phyloP scores from a whole-genome alignment of 2,113 vertebrate species.

The Eidolon helvum region DNA sequence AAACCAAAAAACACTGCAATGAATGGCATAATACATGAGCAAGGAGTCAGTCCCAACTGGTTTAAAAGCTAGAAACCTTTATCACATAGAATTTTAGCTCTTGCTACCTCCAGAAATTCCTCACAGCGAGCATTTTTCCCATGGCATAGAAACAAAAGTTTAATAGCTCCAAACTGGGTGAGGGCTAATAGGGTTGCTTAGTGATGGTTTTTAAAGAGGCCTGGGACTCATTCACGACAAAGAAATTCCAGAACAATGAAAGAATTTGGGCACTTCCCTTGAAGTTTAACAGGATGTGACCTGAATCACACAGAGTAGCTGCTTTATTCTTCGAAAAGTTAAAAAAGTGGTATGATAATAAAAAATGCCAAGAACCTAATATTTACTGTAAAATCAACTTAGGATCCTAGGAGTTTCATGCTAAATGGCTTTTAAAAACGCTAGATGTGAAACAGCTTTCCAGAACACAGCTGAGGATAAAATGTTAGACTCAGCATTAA shows the following conservation, averaged over 20 bases:
- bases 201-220: conserved; percentile 52
- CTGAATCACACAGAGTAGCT: conserved; percentile 33
- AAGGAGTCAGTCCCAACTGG: conserved; percentile 40
- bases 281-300: conserved; percentile 57
- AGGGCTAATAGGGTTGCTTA: conserved; percentile 61
- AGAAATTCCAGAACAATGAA: conserved; percentile 64
- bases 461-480: neutral
- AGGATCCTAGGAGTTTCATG: neutral
- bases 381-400: conserved; percentile 55
- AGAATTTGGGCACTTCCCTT: conserved; percentile 39
- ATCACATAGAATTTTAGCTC: conserved; percentile 8
- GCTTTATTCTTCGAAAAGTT: conserved; percentile 33
- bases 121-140: conserved; percentile 60
- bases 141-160: conserved; percentile 71
- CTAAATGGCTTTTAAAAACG: conserved; percentile 44
- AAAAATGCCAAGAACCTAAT: conserved; percentile 52
- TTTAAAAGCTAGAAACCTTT: conserved; percentile 38
- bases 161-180: conserved; percentile 48
- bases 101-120: conserved; percentile 55
- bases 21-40: neutral
- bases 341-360: conserved; percentile 8
- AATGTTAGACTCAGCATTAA: conserved; percentile 27
- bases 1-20: neutral
- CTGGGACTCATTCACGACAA: conserved; percentile 53
- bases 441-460: conserved; percentile 12